phyloP scores from a whole-genome alignment of 2,113 vertebrate species.

The Anhinga anhinga region DNA sequence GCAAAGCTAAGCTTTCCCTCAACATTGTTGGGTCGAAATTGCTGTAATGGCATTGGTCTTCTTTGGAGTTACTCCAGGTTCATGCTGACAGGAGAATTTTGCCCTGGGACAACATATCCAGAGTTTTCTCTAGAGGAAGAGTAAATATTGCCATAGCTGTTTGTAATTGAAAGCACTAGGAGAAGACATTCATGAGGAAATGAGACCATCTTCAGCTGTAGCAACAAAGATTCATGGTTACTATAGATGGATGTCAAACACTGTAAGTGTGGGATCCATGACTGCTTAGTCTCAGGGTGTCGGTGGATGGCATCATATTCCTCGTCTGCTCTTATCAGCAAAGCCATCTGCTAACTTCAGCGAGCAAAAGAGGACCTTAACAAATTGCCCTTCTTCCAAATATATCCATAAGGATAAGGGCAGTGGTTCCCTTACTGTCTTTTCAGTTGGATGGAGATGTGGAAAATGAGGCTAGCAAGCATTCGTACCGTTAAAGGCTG shows the following conservation, averaged over 20 bases:
- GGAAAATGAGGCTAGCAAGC: not conserved
- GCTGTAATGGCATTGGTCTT: not conserved
- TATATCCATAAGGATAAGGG: not conserved
- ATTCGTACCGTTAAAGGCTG: not conserved
- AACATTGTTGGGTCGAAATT: not conserved
- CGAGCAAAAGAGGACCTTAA: not conserved
- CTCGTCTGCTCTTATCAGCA: not conserved
- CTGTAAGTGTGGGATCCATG: not conserved
- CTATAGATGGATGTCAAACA: not conserved
- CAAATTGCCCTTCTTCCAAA: not conserved
- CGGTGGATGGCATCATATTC: not conserved
- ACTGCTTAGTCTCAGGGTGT: not conserved
- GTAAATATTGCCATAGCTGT: constrained; percentile 62
- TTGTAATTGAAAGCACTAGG: constrained; percentile 37
- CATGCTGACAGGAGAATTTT: constrained; percentile 3
- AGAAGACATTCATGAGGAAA: constrained; percentile 24
- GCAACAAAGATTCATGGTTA: constrained; percentile 35
- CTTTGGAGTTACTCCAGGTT: constrained; percentile 29
- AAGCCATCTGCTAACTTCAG: not conserved
- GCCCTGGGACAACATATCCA: not conserved
- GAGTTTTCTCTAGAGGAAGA: constrained; percentile 15
- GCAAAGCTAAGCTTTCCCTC: not conserved
- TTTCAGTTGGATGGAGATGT: not conserved
- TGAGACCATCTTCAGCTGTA: constrained; percentile 57
- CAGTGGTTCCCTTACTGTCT: not conserved